phyloP scores from a whole-genome alignment of 2,888 invertebrate genomes.

The Camponotus fellah region DNA sequence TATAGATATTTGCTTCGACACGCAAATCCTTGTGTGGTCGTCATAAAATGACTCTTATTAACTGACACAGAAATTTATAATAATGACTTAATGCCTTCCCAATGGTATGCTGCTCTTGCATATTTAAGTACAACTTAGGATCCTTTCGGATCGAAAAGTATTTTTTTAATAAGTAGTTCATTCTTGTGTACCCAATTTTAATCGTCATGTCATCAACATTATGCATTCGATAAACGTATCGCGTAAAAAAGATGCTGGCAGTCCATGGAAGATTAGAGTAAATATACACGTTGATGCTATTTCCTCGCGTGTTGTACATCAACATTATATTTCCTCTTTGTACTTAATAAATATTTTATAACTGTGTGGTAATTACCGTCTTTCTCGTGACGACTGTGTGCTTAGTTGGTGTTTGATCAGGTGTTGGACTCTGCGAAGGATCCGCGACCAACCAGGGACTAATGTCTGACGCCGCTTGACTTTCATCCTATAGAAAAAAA shows the following conservation, averaged over 20 bases:
- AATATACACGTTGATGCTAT: conserved; percentile 38
- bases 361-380: conserved; percentile 95
- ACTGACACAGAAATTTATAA: neutral
- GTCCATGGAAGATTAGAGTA: conserved; percentile 62
- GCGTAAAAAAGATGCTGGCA: conserved; percentile 45
- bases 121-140: conserved; percentile 33
- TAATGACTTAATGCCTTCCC: conserved; percentile 24
- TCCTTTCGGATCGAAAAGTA: conserved; percentile 7
- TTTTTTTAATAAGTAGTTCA: conserved; percentile 27
- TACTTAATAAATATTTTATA: conserved; percentile 85
- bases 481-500: conserved; percentile 86
- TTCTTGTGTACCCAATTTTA: conserved; percentile 13
- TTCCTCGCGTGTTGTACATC: conserved; percentile 26
- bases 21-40: neutral
- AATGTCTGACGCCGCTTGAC: conserved; percentile 86
- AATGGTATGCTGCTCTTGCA: conserved; percentile 23
- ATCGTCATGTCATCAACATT: conserved; percentile 24
- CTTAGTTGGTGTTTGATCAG: conserved; percentile 88
- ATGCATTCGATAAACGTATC: conserved; percentile 45
- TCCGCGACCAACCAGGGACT: conserved; percentile 92
- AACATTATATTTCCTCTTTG: conserved; percentile 25
- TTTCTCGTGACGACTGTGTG: conserved; percentile 92
- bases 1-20: conserved; percentile 10
- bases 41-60: neutral
- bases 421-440: conserved; percentile 88